phyloP scores from a whole-genome alignment of 2,113 vertebrate genomes.

The Eolophus roseicapilla region DNA sequence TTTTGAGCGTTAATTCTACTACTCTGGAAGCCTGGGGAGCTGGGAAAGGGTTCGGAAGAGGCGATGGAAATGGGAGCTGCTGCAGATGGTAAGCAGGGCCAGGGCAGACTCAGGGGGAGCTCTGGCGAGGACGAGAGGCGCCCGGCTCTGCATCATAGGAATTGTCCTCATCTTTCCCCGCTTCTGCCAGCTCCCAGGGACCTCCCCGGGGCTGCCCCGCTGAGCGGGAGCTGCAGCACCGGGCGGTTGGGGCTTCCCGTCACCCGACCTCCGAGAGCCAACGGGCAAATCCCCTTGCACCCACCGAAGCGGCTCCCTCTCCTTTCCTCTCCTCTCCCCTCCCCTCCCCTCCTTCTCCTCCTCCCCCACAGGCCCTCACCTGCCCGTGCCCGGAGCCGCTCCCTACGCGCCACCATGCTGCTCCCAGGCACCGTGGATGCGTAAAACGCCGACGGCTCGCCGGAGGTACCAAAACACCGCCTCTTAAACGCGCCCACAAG shows the following conservation, averaged over 20 bases:
- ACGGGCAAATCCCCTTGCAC: not conserved
- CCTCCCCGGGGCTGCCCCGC: not conserved
- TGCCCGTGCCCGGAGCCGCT: no score
- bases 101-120: not conserved
- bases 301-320: not conserved
- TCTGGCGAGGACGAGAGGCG: not conserved
- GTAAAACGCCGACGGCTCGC: no score
- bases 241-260: not conserved
- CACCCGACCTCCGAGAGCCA: not conserved
- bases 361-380: no score
- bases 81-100: not conserved
- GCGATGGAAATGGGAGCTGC: not conserved
- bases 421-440: not conserved
- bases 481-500: not conserved
- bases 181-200: not conserved
- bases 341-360: no score
- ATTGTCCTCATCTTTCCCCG: not conserved
- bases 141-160: not conserved
- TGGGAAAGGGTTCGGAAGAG: not conserved
- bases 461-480: not conserved
- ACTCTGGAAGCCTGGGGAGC: not conserved
- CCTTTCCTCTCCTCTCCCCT: no score
- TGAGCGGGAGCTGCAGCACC: not conserved
- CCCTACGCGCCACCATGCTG: no score
- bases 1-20: not conserved